phyloP scores from a whole-genome alignment of 2,113 vertebrate genomes.

The Anarhynchus alexandrinus region DNA sequence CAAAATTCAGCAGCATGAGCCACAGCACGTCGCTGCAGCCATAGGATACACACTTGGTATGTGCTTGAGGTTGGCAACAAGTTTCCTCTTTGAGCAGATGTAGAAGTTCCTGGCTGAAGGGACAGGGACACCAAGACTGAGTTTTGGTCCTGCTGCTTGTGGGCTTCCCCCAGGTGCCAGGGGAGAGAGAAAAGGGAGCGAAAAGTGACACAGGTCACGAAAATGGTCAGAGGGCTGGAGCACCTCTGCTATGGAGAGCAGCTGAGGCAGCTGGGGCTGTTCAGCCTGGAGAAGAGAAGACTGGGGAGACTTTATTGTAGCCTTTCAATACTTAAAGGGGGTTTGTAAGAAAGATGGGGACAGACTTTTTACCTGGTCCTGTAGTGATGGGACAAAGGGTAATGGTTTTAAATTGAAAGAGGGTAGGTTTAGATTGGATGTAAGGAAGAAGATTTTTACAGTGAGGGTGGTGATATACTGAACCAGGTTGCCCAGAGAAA shows the following conservation, averaged over 20 bases:
- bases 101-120: neutral
- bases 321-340: neutral
- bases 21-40: rapidly evolving
- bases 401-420: neutral
- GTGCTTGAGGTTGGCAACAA: neutral
- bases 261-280: neutral
- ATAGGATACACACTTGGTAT: rapidly evolving
- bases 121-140: neutral
- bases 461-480: neutral
- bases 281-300: neutral
- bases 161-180: neutral
- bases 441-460: neutral
- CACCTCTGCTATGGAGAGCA: neutral
- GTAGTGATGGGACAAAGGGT: neutral
- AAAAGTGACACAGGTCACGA: rapidly evolving
- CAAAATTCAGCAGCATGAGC: neutral
- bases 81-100: neutral
- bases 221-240: neutral
- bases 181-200: neutral
- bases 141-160: neutral
- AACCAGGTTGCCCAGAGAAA: no score
- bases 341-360: neutral
- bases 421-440: rapidly evolving
- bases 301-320: rapidly evolving
- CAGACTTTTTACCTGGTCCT: neutral